Base-by-base conservation (phyloP, 2,888 invertebrate species). In the Stramonita haemastoma region DNA sequence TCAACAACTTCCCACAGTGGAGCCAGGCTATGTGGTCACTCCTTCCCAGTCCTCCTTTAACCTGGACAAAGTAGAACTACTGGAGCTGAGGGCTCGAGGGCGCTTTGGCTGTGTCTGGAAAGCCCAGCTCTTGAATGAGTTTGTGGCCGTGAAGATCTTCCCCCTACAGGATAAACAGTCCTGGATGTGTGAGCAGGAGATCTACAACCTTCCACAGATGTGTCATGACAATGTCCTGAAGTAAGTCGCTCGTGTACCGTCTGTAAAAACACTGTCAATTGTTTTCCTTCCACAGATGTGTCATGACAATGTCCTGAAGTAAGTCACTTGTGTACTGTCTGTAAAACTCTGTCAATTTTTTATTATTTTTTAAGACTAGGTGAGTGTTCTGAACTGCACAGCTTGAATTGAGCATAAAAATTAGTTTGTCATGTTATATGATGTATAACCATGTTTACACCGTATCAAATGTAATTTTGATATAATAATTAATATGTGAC, bases 81-180 rank as follows among this genome's bases (percentile, higher is more conserved):
- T 98, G 85, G 98, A 99, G 96, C 97, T 98, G 29, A 98, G 98
- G 96, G 99, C 99, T 17, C 97, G 98, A 89, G 99, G 99, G 0
- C 97, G 99, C 87, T 99, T 98, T 95, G 99, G 99, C 0, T 98
- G 98, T 22, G 99, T 99, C 0, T 99, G 99, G 98, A 98, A 98
- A 95, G 99, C 98, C 0, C 97, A 97, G 94, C 97, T 98, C 89
- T 83, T 87, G 26, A 90, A 92, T 77, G 87, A 91, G 91, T 89
- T 90, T 84, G 98, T 99, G 26, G 99, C 99, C 5, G 99, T 99
- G 0, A 99, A 99, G 96, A 98, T 99, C 92, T 99, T 99, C 95
- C 98, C 98, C 0, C 97, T 98, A 29, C 94, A 97, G 97, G 99
- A 99, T 94, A 98, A 98, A 94, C 98, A 98, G 94, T 99, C 99